Percentiles rank a stretch among this genome's conserved stretches.
Evolutionary conservation across 2,888 invertebrate genomes (phyloP).

Genomic region (Eutolmus rufibarbis): DNA sequence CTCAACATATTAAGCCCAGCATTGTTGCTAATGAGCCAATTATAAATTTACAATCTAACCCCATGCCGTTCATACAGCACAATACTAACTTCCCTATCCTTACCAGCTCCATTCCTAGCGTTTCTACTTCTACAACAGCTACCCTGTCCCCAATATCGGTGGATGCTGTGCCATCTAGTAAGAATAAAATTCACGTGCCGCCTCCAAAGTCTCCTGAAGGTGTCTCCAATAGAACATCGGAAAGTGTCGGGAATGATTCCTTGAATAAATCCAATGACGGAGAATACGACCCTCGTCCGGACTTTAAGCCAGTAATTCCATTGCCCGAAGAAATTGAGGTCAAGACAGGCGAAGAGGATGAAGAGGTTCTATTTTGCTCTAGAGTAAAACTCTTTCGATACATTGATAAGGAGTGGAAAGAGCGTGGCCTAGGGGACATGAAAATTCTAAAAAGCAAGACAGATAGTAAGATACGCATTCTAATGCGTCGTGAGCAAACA

Average conservation of each 20-base stretch:
- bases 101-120: conserved; percentile 23
- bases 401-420: conserved; percentile 89
- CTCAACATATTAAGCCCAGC: conserved; percentile 80
- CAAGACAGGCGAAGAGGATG: conserved; percentile 84
- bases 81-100: conserved; percentile 49
- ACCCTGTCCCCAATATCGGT: conserved; percentile 42
- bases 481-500: conserved; percentile 91
- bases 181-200: conserved; percentile 52
- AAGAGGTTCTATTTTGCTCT: conserved; percentile 76
- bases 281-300: conserved; percentile 79
- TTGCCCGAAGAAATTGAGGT: conserved; percentile 84
- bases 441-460: conserved; percentile 78
- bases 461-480: conserved; percentile 73
- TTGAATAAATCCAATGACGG: conserved; percentile 53
- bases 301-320: conserved; percentile 86
- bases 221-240: conserved; percentile 22
- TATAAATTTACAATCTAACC: conserved; percentile 48
- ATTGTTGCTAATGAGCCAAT: conserved; percentile 65
- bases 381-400: conserved; percentile 85
- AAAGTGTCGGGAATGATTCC: conserved; percentile 9
- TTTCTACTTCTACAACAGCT: conserved; percentile 10
- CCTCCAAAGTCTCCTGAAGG: conserved; percentile 44
- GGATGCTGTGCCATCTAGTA: conserved; percentile 54
- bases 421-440: conserved; percentile 85
- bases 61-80: conserved; percentile 26